Evolutionary conservation across 2,888 invertebrate species (phyloP).

Genomic region (Bibio marci): DNA sequence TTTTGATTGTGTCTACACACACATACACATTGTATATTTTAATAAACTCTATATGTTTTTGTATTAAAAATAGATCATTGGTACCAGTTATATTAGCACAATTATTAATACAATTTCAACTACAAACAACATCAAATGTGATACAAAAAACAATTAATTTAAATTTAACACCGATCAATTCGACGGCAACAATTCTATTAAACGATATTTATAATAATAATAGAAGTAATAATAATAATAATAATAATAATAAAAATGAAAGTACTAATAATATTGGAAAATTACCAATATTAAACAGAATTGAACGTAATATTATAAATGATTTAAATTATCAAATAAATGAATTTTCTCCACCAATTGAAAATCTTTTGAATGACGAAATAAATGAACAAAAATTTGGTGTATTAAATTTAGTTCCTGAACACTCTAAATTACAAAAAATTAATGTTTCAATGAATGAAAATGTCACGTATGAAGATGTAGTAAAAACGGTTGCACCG

Average conservation of each 20-base stretch:
- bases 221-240: too few species aligned
- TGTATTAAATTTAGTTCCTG: background rate
- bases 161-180: background rate
- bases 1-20: background rate
- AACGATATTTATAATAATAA: too few species aligned
- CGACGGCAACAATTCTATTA: too few species aligned
- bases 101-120: slow-evolving; percentile 24
- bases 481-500: background rate
- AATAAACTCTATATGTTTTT: background rate
- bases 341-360: too few species aligned
- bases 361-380: too few species aligned
- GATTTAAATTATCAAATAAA: too few species aligned
- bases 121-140: slow-evolving; percentile 6
- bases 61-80: slow-evolving; percentile 18
- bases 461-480: background rate
- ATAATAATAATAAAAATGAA: slow-evolving; percentile 1
- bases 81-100: slow-evolving; percentile 27
- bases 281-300: too few species aligned
- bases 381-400: background rate
- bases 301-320: too few species aligned
- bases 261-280: background rate
- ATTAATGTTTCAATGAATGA: background rate
- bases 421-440: background rate
- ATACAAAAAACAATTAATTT: background rate
- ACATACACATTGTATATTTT: background rate